These are phyloP conservation scores for Lepidotrigona ventralis DNA, from an alignment of 1,140 invertebrate genomes.

Conservation along the genomic window DNA sequence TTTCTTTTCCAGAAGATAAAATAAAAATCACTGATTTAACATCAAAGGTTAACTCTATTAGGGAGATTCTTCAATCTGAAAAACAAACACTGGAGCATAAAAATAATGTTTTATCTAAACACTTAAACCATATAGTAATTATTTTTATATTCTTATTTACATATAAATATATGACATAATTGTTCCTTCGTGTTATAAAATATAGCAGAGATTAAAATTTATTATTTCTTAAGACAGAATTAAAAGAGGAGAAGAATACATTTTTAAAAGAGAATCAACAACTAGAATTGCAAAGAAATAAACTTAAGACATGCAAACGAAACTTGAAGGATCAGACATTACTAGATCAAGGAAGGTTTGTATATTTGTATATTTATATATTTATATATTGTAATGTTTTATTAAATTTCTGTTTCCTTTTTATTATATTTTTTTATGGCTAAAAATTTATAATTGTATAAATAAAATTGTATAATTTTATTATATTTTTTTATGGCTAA, in stretches of 20 bases:
- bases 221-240: conserved; percentile 37
- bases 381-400: neutral
- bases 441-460: neutral
- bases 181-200: neutral
- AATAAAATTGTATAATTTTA: no score
- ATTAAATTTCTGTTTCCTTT: neutral
- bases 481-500: neutral
- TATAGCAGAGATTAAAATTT: neutral
- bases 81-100: conserved; percentile 37
- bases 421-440: neutral
- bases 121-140: conserved; percentile 30
- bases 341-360: conserved; percentile 59
- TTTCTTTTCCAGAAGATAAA: conserved; percentile 43
- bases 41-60: conserved; percentile 17
- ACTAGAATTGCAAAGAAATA: conserved; percentile 49
- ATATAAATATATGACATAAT: neutral
- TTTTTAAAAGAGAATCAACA: conserved; percentile 36
- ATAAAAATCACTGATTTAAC: conserved; percentile 31
- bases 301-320: conserved; percentile 44
- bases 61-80: neutral
- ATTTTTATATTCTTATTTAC: neutral
- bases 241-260: conserved; percentile 49
- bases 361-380: neutral
- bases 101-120: conserved; percentile 22
- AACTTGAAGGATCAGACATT: conserved; percentile 55